Evolutionary conservation across 2,113 vertebrate genomes (phyloP).

Genomic region (Otis tarda): DNA sequence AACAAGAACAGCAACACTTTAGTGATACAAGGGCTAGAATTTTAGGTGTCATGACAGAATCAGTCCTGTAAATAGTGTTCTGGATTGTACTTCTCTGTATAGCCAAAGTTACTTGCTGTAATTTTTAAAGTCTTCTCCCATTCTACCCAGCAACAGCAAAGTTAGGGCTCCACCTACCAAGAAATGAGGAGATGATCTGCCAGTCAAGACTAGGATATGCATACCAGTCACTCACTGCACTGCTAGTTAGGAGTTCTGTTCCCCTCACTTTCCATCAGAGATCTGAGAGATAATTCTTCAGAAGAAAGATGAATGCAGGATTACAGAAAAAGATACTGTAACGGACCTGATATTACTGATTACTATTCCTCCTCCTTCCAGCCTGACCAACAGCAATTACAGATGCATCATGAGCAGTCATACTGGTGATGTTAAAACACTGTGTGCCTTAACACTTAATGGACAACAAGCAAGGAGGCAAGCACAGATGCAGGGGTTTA

Average conservation of each 20-base stretch:
- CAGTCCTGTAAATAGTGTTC: background rate
- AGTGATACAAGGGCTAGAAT: background rate
- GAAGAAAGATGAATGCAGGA: background rate
- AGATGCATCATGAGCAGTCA: background rate
- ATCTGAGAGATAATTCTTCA: background rate
- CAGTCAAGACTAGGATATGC: background rate
- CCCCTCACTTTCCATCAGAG: background rate
- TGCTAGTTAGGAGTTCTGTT: background rate
- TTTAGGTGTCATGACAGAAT: background rate
- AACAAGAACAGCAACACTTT: background rate
- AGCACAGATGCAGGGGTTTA: background rate
- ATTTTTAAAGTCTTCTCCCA: background rate
- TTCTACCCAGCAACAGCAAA: slow-evolving; percentile 1
- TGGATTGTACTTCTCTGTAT: background rate
- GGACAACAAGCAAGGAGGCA: background rate
- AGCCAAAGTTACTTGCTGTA: background rate
- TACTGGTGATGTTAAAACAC: background rate
- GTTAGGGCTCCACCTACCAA: slow-evolving; percentile 49
- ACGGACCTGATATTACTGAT: background rate
- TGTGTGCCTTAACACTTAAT: background rate
- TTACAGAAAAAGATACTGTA: background rate
- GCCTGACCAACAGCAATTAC: background rate
- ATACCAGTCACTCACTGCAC: background rate
- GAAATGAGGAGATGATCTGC: background rate
- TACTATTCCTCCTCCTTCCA: background rate